A percentile compares a stretch with the other conserved stretches of the same genome.
Evolutionary conservation across 2,797 vertebrate species (phyloP).

Genomic region (Protonibea diacanthus): DNA sequence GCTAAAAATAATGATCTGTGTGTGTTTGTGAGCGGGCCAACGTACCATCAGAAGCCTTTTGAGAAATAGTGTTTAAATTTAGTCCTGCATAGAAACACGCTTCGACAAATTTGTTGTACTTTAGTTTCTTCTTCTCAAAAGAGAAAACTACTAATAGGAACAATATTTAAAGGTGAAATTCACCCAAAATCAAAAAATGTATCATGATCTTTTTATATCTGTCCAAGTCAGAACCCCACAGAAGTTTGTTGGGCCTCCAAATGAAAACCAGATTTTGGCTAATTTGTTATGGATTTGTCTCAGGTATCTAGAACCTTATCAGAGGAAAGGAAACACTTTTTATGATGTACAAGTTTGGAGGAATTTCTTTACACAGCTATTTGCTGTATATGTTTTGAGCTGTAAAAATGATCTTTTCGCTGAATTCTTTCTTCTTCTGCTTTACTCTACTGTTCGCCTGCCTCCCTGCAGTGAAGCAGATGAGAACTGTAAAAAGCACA

Average conservation of each 20-base stretch:
- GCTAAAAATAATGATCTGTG: background rate
- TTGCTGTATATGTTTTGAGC: background rate
- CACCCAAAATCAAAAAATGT: too few species aligned
- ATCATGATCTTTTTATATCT: too few species aligned
- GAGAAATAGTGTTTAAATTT: background rate
- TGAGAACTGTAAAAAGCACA: conserved; percentile 93
- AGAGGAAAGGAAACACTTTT: background rate
- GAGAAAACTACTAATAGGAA: too few species aligned
- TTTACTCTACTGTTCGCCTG: background rate
- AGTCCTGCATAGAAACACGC: background rate
- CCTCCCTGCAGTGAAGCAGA: conserved; percentile 90
- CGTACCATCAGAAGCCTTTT: background rate
- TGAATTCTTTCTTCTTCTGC: background rate
- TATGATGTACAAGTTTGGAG: background rate
- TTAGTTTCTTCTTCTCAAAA: too few species aligned
- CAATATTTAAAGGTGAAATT: too few species aligned
- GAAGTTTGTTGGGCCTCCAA: too few species aligned
- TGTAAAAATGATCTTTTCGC: background rate
- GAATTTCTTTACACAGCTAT: background rate
- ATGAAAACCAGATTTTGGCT: too few species aligned
- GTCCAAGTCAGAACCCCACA: too few species aligned
- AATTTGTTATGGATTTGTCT: too few species aligned
- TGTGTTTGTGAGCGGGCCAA: background rate
- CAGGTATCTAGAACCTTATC: too few species aligned
- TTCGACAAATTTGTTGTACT: too few species aligned